Evolutionary conservation across 2,113 vertebrate species (phyloP), one percentile per base, ranked within the genome.

Genomic region (Numenius arquata): DNA sequence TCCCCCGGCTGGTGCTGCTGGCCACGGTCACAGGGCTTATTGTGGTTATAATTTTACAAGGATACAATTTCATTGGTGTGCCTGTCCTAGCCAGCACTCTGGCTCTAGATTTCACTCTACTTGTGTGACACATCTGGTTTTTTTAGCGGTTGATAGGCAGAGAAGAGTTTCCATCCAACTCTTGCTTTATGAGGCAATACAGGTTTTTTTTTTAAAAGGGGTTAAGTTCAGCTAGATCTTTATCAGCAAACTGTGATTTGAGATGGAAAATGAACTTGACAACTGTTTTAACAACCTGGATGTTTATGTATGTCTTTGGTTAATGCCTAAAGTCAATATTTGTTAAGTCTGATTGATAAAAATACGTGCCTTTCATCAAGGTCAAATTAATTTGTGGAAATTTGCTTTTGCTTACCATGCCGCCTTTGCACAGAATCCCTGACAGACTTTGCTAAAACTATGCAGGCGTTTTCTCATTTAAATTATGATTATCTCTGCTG

Each of bases 291-390:
- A 88, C 67, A 92, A 82, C 70, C 63, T 96, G 85, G 90, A 84
- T 97, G 95, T 94, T 88, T 88, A 89, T 94, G 67, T 55, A 73
- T 94, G 78, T 73, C 48, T 82, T 84, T 55, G 21, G 80, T 89
- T 97, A 95, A 96, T 97, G 62, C 75, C 85, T 79, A 56, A 89
- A 96, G 84, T 96, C 93, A 97, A 85, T 96, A 92, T 94, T 93
- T 74, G 73, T 96, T 97, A 95, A 66, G 67, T 72, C 58, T 96
- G 80, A 95, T 95, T 97, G 91, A 97, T 95, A 97, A 97, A 97
- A 97, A 96, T 94, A 81, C 72, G 83, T 74, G 88, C 85, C 85
- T 80, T 95, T 86, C 85, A 84, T 98, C 97, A 96, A 97, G 94
- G 88, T 98, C 93, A 97, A 62, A 91, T 96, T 94, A 95, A 96